These are phyloP conservation scores for Phenacoccus solenopsis DNA, from an alignment of 1,140 invertebrate genomes.

Conservation along the genomic window DNA sequence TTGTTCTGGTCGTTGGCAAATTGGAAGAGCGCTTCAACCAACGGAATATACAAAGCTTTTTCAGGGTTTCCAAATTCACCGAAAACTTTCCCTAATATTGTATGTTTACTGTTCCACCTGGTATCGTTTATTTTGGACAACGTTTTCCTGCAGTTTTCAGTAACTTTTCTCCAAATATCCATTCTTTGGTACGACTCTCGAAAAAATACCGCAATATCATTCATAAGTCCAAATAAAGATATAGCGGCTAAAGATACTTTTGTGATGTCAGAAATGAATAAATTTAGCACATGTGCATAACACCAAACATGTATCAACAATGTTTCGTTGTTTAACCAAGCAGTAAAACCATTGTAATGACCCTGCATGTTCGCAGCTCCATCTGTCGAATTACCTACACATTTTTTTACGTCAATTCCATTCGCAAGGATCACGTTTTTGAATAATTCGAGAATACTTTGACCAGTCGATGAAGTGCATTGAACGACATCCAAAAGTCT, in stretches of 20 bases:
- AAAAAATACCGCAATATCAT: not conserved
- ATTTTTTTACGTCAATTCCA: slow-evolving; percentile 21
- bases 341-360: slow-evolving; percentile 24
- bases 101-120: not conserved
- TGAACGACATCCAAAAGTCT: slow-evolving; percentile 21
- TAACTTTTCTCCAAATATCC: slow-evolving; percentile 10
- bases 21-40: not conserved
- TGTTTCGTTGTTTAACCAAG: slow-evolving; percentile 18
- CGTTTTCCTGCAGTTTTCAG: too few relatives aligned
- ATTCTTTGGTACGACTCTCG: slow-evolving; percentile 15
- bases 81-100: not conserved
- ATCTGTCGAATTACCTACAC: slow-evolving; percentile 25
- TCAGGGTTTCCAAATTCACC: not conserved
- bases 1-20: too few relatives aligned
- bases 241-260: not conserved
- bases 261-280: not conserved
- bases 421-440: not conserved
- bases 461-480: slow-evolving; percentile 20
- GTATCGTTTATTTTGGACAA: not conserved
- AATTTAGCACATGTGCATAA: slow-evolving; percentile 9
- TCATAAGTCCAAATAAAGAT: slow-evolving; percentile 4
- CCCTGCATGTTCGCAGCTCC: slow-evolving; percentile 26
- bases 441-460: slow-evolving; percentile 21
- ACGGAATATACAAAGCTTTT: not conserved
- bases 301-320: slow-evolving; percentile 16